phyloP scores from a whole-genome alignment of 2,888 invertebrate species.

The Oligia latruncula region DNA sequence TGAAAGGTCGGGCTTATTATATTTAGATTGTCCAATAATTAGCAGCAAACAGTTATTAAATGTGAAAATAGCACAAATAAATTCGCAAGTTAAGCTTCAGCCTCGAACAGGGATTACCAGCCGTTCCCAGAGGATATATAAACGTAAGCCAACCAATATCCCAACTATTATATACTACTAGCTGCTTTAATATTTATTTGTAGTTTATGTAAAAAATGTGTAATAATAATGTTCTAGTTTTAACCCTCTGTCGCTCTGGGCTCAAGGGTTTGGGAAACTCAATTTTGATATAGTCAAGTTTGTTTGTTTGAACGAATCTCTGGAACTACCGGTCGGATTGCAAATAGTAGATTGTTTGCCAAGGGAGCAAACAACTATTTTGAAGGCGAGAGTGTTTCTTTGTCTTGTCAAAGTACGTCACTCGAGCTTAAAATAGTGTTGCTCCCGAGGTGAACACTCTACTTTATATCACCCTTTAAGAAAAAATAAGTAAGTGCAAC shows the following conservation, averaged over 20 bases:
- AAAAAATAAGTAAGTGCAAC: too few species aligned
- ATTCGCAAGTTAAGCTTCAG: conserved; percentile 35
- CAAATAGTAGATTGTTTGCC: too few species aligned
- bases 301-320: not conserved
- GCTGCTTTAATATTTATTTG: conserved; percentile 36
- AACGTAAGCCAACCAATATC: conserved; percentile 38
- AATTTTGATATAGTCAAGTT: not conserved
- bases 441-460: too few species aligned
- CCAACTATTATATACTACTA: not conserved
- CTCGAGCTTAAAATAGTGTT: too few species aligned
- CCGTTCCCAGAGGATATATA: conserved; percentile 19
- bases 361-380: too few species aligned
- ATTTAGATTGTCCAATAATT: conserved; percentile 34
- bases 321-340: too few species aligned
- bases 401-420: too few species aligned
- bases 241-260: not conserved
- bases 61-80: conserved; percentile 45
- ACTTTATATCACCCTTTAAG: too few species aligned
- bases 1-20: conserved; percentile 7
- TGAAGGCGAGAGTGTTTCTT: too few species aligned
- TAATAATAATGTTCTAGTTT: not conserved
- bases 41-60: conserved; percentile 33
- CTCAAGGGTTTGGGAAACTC: not conserved
- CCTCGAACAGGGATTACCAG: conserved; percentile 33
- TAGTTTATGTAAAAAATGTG: conserved; percentile 9